These are phyloP conservation scores for Cataglyphis altisquamis DNA, from an alignment of 2,888 invertebrate species.

Conservation along the genomic window DNA sequence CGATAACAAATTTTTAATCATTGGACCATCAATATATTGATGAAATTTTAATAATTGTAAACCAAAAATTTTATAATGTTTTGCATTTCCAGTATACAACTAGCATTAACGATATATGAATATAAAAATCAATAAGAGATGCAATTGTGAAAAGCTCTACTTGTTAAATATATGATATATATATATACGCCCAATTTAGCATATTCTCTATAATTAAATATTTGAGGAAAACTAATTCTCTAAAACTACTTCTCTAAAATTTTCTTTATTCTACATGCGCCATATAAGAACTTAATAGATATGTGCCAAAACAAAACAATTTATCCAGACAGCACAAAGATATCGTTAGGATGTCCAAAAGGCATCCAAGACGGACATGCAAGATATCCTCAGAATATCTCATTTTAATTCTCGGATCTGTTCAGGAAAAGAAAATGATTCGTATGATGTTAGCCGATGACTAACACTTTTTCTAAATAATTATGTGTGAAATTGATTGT, in stretches of 20 bases:
- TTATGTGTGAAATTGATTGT: no score
- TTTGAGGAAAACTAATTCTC: background rate
- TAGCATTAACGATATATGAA: constrained; percentile 6
- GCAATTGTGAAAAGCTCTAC: constrained; percentile 12
- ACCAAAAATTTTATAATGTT: background rate
- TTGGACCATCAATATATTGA: background rate
- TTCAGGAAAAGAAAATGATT: no score
- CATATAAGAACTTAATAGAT: background rate
- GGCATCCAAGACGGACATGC: no score
- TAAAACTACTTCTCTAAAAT: background rate
- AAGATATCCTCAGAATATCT: no score
- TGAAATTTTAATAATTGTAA: constrained; percentile 31
- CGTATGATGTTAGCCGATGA: no score
- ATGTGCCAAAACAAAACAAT: background rate
- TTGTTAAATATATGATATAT: background rate
- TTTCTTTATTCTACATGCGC: background rate
- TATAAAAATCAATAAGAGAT: constrained; percentile 8
- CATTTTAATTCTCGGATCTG: no score
- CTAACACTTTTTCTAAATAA: no score
- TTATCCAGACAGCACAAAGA: background rate
- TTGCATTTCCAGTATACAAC: constrained; percentile 1
- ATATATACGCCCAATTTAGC: background rate
- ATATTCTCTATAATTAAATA: constrained; percentile 6
- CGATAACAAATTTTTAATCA: constrained; percentile 28
- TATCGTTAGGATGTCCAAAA: no score